Evolutionary conservation across 2,797 vertebrate species (phyloP), one percentile per base, ranked within the genome.

Genomic region (Argyrosomus regius): DNA sequence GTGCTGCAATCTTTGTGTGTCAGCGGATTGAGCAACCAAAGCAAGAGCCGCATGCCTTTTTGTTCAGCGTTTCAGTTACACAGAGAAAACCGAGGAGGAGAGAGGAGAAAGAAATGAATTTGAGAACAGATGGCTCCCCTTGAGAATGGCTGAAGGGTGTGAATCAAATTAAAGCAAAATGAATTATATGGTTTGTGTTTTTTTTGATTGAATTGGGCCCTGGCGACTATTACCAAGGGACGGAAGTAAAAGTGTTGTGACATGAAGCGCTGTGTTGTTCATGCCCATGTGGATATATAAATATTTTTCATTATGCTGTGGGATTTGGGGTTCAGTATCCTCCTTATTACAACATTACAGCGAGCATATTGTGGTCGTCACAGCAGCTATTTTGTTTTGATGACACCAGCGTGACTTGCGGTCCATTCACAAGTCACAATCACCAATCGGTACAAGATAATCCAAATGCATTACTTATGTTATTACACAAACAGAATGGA

Each of bases 121-220:
- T 69, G 48, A 72, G 71, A 86, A 62, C 90, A 92, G 90, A 90
- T 91, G 85, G 87, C 48, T 88, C 56, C 91, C 68, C 78, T 31
- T 58, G 83, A 86, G 88, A 87, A 57, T 9, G 60, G 64, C 81
- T 84, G 58, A 91, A 83, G 83, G 86, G 72, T 72, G 78, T 49
- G 76, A 87, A 80, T 77, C 65, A 74, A 84, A 89, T 89, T 72
- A 78, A 88, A 87, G 84, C 71, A 68, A 72, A 87, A 78, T 82
- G 9, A 84, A 86, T 88, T 75, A 72, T 64, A 67, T 70, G 59
- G 50, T 62, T 20, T 59, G 0, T 53, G 50, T 60, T 66, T 46
- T 16, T 48, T 39, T 62, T 78, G 11, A 79, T 83, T 76, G 68
- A 87, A 84, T 75, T 67, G 45, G 72, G 58, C 28, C 70, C 24